These are phyloP conservation scores for Drosophila funebris DNA, from an alignment of 1,140 invertebrate species.

Conservation along the genomic window DNA sequence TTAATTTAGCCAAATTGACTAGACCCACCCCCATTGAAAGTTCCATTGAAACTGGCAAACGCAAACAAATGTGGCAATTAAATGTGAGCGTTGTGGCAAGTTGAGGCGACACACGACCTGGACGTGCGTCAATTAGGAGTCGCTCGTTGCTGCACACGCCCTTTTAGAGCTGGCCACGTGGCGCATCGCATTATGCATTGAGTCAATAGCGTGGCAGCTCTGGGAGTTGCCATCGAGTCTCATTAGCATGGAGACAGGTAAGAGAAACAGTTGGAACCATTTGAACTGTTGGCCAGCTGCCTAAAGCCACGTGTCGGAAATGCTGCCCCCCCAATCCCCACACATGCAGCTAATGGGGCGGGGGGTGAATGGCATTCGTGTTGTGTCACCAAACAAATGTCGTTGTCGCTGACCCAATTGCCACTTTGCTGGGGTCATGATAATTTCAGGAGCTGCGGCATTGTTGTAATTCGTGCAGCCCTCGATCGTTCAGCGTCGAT, in stretches of 20 bases:
- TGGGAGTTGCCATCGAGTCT: conserved; percentile 27
- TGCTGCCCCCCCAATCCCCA: too few relatives aligned
- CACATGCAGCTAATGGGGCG: neutral
- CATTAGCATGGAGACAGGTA: conserved; percentile 57
- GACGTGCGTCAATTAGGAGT: conserved; percentile 74
- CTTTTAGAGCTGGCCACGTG: conserved; percentile 49
- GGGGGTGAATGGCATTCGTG: conserved; percentile 42
- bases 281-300: conserved; percentile 38
- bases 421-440: conserved; percentile 74
- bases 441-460: conserved; percentile 76
- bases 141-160: conserved; percentile 46
- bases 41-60: too few relatives aligned
- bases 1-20: conserved; percentile 72
- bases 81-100: conserved; percentile 50
- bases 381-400: conserved; percentile 76
- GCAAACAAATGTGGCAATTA: conserved; percentile 77
- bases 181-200: conserved; percentile 51
- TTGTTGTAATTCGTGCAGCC: conserved; percentile 67
- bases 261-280: neutral
- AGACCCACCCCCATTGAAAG: conserved; percentile 35
- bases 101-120: conserved; percentile 65
- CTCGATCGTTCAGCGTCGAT: neutral
- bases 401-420: conserved; percentile 72
- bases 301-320: conserved; percentile 55
- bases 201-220: conserved; percentile 47